Evolutionary conservation across 2,888 invertebrate genomes (phyloP).

Genomic region (Chamaedrilus cognettii): DNA sequence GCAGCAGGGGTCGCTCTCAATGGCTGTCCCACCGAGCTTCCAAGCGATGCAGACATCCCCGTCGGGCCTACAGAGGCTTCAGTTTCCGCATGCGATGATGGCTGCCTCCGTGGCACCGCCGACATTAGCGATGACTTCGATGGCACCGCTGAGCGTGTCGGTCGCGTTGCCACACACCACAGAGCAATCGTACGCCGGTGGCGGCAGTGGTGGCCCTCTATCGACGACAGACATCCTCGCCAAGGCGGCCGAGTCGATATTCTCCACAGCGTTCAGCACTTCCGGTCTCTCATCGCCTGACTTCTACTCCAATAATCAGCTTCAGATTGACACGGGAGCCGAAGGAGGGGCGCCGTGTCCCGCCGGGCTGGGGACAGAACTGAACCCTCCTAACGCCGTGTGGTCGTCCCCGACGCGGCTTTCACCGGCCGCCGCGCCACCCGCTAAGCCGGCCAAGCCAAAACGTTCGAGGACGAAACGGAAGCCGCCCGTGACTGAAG

Average conservation of each 20-base stretch:
- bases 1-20: background rate
- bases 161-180: background rate
- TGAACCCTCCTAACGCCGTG: background rate
- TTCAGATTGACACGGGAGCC: background rate
- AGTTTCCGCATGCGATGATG: no score
- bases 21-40: no score
- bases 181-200: background rate
- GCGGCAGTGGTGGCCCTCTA: background rate
- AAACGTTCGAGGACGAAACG: background rate
- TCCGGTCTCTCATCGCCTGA: background rate
- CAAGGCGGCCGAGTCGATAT: slow-evolving; percentile 60
- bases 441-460: background rate
- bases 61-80: no score
- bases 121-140: background rate
- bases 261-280: slow-evolving; percentile 32
- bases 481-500: background rate
- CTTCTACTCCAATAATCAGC: background rate
- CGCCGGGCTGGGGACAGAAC: background rate
- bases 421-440: background rate
- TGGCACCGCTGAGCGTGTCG: background rate
- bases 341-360: background rate
- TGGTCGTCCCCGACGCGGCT: no score
- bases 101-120: no score
- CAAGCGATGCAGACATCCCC: no score
- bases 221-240: slow-evolving; percentile 55